Conservation (phyloP, 1,140 invertebrate genomes). For the Phymastichus coffea region DNA sequence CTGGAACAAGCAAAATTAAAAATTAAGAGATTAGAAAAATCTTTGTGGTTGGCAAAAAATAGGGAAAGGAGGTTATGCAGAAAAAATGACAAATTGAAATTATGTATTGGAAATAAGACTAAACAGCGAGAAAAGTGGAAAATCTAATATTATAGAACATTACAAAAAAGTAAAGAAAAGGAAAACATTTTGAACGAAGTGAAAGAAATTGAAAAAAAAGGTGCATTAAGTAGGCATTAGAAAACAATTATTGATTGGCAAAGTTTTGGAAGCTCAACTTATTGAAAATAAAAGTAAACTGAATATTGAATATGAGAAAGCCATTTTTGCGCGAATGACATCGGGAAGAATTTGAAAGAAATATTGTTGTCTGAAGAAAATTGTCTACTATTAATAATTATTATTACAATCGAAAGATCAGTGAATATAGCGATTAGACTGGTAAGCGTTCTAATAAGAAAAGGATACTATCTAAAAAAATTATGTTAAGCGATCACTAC, state of each 20-base stretch:
- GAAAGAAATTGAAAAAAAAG: no score
- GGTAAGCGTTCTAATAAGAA: background rate
- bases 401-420: background rate
- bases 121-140: no score
- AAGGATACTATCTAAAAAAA: background rate
- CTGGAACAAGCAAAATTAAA: no score
- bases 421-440: background rate
- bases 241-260: background rate
- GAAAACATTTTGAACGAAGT: no score
- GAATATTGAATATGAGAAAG: slow-evolving; percentile 3
- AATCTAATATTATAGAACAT: no score
- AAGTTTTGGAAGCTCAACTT: background rate
- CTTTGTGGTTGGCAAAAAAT: no score
- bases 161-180: no score
- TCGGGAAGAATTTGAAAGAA: slow-evolving; percentile 8
- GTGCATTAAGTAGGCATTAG: no score
- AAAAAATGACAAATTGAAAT: no score
- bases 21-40: no score
- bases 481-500: background rate
- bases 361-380: background rate
- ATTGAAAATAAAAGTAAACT: slow-evolving; percentile 8
- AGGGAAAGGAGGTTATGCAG: no score
- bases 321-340: slow-evolving; percentile 7
- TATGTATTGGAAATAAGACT: no score
- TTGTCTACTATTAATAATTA: background rate